Evolutionary conservation across 2,113 vertebrate species (phyloP), one percentile per base, ranked within the genome.

Genomic region (Brachyhypopomus gauderio): DNA sequence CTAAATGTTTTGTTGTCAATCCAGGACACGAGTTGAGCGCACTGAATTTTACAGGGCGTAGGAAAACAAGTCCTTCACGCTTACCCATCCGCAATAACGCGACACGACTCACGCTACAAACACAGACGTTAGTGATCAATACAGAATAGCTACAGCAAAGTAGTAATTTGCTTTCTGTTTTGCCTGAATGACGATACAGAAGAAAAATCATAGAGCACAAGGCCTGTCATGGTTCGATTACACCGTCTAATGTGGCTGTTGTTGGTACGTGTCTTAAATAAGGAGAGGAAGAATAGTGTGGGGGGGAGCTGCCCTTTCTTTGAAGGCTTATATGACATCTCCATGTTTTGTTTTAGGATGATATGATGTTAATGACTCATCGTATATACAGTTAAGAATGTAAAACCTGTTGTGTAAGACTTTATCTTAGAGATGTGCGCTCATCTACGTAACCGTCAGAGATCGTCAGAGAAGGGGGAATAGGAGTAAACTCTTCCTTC

Each of bases 111-210:
- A 12, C 52, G 52, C 5, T 75, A 59, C 69, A 72, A 60, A 81
- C 69, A 81, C 72, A 81, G 67, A 58, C 52, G 22, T 38, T 80
- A 66, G 71, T 58, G 79, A 74, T 80, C 79, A 66, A 66, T 81
- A 11, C 45, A 45, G 67, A 81, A 34, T 62, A 75, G 22, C 52
- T 55, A 59, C n/a, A 69, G 72, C 22, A 3, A 23, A 75, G 48
- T 75, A 81, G 69, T 81, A 19, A 75, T 45, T 23, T 34, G 72
- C 72, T 45, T 25, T 70, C 36, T 70, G 14, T 59, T 23, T 20
- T 79, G 48, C 23, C 30, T 67, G 70, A 67, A 56, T 30, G 55
- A 30, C 34, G 30, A 16, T 55, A 62, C 23, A 58, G 9, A 56
- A 73, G 4, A 14, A 23, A 70, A 22, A 2, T 30, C 30, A 55